Evolutionary conservation across 2,797 vertebrate species (phyloP).

Genomic region (Propithecus deckenii): DNA sequence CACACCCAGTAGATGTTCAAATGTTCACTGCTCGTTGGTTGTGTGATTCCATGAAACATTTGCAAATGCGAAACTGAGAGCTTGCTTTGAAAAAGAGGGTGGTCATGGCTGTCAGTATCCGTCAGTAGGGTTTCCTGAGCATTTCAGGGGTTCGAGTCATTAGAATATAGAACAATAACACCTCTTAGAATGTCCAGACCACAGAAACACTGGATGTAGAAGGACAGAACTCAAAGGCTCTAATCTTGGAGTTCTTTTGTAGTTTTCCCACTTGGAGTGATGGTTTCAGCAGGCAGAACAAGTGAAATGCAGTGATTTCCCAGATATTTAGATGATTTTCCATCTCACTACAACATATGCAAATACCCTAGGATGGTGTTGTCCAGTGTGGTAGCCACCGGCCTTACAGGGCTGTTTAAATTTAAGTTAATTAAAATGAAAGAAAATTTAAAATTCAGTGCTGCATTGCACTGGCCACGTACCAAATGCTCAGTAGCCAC

Average conservation of each 20-base stretch:
- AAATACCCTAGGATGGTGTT: not conserved
- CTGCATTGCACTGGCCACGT: not conserved
- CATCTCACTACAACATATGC: not conserved
- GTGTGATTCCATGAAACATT: not conserved
- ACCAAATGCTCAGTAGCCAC: not conserved
- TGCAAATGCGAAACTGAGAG: not conserved
- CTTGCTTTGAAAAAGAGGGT: not conserved
- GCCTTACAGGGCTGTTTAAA: not conserved
- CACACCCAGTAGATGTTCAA: not conserved
- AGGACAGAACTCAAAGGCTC: not conserved
- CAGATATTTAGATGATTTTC: not conserved
- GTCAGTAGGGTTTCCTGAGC: not conserved
- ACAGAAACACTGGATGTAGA: not conserved
- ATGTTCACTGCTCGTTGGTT: not conserved
- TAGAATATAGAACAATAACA: not conserved
- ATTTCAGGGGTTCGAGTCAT: not conserved
- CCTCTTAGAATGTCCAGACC: not conserved
- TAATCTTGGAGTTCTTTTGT: not conserved
- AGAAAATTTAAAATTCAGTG: not conserved
- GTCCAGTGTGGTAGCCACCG: accelerated
- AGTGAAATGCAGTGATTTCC: not conserved
- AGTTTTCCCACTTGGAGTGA: not conserved
- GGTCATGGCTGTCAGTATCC: not conserved
- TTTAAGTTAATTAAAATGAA: not conserved
- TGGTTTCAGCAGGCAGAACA: not conserved